These are phyloP conservation scores for Drosophila aff. DNA, from an alignment of 1,140 invertebrate species.

Conservation along the genomic window DNA sequence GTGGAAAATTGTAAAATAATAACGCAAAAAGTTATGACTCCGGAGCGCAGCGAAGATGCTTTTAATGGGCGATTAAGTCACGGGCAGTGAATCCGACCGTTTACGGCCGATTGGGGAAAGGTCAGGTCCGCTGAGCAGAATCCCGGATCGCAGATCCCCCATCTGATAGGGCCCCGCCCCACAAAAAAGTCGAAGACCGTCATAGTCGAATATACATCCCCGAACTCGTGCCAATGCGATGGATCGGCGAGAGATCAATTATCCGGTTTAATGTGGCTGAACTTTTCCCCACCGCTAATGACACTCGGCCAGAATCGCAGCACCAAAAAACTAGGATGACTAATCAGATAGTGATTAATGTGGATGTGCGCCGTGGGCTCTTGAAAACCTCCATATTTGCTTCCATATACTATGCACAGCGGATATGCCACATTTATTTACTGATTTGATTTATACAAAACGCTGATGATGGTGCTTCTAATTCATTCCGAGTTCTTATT, in stretches of 20 bases:
- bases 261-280: slow-evolving; percentile 69
- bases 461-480: slow-evolving; percentile 1
- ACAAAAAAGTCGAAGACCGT: not conserved
- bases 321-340: slow-evolving; percentile 33
- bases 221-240: slow-evolving; percentile 3
- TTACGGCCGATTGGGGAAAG: slow-evolving; percentile 49
- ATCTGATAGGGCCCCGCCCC: slow-evolving; percentile 6
- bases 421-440: slow-evolving; percentile 30
- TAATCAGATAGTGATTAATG: slow-evolving; percentile 26
- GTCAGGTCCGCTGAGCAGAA: slow-evolving; percentile 31
- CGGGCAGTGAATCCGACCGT: slow-evolving; percentile 43
- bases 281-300: slow-evolving; percentile 38
- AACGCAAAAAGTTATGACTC: slow-evolving; percentile 41
- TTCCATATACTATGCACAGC: slow-evolving; percentile 14
- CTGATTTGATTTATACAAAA: slow-evolving; percentile 16
- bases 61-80: slow-evolving; percentile 67
- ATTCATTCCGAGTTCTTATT: slow-evolving; percentile 9
- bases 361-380: slow-evolving; percentile 13
- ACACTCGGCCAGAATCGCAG: slow-evolving; percentile 15
- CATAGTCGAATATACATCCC: slow-evolving; percentile 8
- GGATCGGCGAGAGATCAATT: slow-evolving; percentile 48
- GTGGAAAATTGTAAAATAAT: slow-evolving; percentile 64
- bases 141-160: not conserved
- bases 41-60: slow-evolving; percentile 29
- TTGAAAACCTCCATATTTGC: slow-evolving; percentile 25